Conservation (phyloP, 2,888 invertebrate species). For the Athrips mouffetella region DNA sequence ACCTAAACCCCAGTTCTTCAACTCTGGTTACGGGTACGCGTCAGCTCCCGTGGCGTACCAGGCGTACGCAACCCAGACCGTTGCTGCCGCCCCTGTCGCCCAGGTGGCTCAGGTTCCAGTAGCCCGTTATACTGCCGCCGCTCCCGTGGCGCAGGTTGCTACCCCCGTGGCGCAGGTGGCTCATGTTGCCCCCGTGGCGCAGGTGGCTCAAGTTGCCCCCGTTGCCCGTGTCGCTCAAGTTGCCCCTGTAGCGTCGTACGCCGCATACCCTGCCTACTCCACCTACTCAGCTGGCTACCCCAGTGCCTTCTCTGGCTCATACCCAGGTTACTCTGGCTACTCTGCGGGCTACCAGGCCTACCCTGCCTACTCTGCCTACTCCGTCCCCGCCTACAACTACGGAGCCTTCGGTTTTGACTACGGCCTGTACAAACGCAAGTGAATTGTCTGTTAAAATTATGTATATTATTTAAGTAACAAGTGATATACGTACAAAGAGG, state of each 20-base stretch:
- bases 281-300: background rate
- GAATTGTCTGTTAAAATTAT: background rate
- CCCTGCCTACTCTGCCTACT: constrained; percentile 10
- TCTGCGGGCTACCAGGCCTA: constrained; percentile 13
- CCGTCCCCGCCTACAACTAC: constrained; percentile 17
- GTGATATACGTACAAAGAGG: background rate
- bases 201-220: constrained; percentile 5
- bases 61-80: background rate
- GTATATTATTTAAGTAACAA: background rate
- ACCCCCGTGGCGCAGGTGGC: constrained; percentile 25
- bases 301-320: too few relatives aligned
- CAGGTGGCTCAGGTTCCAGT: constrained; percentile 11
- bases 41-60: background rate
- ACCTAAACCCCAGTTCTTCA: too few relatives aligned
- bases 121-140: background rate
- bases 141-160: background rate
- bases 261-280: constrained; percentile 24
- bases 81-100: background rate
- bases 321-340: background rate
- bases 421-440: constrained; percentile 11
- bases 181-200: constrained; percentile 13
- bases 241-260: constrained; percentile 15
- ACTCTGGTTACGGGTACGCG: background rate
- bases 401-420: constrained; percentile 12
- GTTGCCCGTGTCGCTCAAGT: constrained; percentile 22